Percentiles rank a stretch among this genome's conserved stretches.
These are phyloP conservation scores for Odontophorus gujanensis DNA, from an alignment of 2,113 vertebrate genomes.

Conservation along the genomic window DNA sequence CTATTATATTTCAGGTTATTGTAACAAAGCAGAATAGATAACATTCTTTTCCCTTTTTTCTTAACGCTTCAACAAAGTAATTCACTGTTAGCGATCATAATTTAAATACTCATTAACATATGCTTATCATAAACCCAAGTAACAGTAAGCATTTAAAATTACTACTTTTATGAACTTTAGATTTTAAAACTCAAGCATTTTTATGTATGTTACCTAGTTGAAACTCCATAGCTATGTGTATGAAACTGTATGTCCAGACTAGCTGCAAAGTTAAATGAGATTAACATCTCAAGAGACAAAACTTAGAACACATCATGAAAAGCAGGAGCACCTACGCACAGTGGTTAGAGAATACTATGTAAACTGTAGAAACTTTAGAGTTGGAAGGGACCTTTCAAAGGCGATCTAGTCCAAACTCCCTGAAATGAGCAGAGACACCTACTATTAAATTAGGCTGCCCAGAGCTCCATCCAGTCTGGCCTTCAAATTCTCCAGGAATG, in stretches of 20 bases:
- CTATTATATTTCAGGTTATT: background rate
- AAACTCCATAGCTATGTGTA: background rate
- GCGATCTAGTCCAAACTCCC: too few relatives aligned
- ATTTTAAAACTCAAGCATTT: background rate
- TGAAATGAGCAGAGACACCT: too few relatives aligned
- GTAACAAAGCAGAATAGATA: background rate
- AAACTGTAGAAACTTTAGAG: background rate
- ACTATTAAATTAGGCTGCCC: too few relatives aligned
- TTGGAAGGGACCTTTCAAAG: too few relatives aligned
- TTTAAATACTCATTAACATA: background rate
- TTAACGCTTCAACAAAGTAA: background rate
- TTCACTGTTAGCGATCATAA: background rate
- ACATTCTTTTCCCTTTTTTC: background rate
- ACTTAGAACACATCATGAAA: background rate
- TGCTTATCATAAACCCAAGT: background rate
- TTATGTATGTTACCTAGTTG: background rate
- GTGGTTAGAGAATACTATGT: background rate
- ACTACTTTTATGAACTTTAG: background rate
- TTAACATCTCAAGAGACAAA: background rate
- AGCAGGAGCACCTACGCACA: background rate
- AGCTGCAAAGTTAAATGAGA: background rate
- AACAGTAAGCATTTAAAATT: background rate
- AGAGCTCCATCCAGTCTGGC: too few relatives aligned
- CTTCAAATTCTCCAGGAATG: too few relatives aligned
- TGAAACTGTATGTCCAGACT: background rate